Evolutionary conservation across 1,140 invertebrate species (phyloP).

Genomic region (Tetramorium simillimum): DNA sequence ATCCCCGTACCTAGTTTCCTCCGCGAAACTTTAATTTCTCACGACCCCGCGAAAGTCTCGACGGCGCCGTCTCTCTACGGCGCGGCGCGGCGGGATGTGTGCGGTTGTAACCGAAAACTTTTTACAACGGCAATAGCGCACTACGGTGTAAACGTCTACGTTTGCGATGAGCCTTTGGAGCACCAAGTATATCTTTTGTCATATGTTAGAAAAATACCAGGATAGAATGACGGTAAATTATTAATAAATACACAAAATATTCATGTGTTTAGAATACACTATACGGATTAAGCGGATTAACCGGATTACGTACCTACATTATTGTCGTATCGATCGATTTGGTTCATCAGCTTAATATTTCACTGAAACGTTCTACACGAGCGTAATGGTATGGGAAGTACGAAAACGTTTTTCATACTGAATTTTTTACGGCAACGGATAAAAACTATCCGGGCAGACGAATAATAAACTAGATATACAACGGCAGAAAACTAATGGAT

Average conservation of each 20-base stretch:
- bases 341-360: conserved; percentile 38
- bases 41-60: conserved; percentile 46
- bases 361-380: neutral
- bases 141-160: neutral
- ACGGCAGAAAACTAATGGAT: conserved; percentile 12
- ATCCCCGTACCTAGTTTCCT: conserved; percentile 22
- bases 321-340: conserved; percentile 13
- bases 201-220: neutral
- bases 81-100: neutral
- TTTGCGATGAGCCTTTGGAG: neutral
- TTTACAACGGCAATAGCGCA: conserved; percentile 4
- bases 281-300: conserved; percentile 3
- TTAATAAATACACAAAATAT: conserved; percentile 14
- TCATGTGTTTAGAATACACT: neutral
- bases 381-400: conserved; percentile 16
- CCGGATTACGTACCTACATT: neutral
- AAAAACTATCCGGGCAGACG: conserved; percentile 30
- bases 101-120: conserved; percentile 21
- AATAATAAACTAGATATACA: conserved; percentile 37
- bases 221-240: neutral
- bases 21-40: conserved; percentile 55
- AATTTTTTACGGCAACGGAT: conserved; percentile 19
- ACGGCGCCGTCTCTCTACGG: neutral
- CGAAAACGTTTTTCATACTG: conserved; percentile 32
- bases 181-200: neutral